Evolutionary conservation across 2,888 invertebrate species (phyloP).

Genomic region (Drosophila formosana): DNA sequence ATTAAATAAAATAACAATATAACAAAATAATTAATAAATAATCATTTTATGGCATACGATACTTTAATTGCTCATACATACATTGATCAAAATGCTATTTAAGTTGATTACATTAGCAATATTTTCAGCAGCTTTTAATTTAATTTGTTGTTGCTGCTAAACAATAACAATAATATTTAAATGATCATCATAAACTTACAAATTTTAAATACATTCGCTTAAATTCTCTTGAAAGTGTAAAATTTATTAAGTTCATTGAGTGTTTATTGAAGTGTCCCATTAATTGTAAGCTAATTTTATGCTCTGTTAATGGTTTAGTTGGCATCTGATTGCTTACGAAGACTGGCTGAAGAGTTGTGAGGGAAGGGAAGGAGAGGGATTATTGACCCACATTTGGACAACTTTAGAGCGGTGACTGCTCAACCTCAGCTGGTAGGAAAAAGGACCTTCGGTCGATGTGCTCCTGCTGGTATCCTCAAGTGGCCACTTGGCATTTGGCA

Average conservation of each 20-base stretch:
- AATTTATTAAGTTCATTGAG: too few relatives aligned
- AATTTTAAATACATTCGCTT: too few relatives aligned
- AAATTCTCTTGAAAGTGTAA: too few relatives aligned
- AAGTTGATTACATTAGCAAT: not conserved
- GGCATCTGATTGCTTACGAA: too few relatives aligned
- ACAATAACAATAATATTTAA: too few relatives aligned
- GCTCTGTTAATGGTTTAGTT: too few relatives aligned
- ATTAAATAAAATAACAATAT: not conserved
- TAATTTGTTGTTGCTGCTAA: not conserved
- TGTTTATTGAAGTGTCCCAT: too few relatives aligned
- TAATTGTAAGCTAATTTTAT: not conserved
- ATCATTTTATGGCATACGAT: not conserved
- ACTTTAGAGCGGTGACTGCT: constrained; percentile 27
- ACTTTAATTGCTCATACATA: too few relatives aligned
- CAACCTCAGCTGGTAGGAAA: constrained; percentile 30
- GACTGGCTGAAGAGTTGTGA: not conserved
- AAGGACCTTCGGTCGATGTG: constrained; percentile 37
- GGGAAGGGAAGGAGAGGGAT: not conserved
- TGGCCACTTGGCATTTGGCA: constrained; percentile 79
- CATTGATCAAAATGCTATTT: not conserved
- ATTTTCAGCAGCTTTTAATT: not conserved
- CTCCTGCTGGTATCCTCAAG: constrained; percentile 59
- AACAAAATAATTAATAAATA: not conserved
- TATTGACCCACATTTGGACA: constrained; percentile 23
- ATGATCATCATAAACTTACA: too few relatives aligned